Conservation (phyloP, 1,140 invertebrate genomes). For the Linepithema humile region DNA sequence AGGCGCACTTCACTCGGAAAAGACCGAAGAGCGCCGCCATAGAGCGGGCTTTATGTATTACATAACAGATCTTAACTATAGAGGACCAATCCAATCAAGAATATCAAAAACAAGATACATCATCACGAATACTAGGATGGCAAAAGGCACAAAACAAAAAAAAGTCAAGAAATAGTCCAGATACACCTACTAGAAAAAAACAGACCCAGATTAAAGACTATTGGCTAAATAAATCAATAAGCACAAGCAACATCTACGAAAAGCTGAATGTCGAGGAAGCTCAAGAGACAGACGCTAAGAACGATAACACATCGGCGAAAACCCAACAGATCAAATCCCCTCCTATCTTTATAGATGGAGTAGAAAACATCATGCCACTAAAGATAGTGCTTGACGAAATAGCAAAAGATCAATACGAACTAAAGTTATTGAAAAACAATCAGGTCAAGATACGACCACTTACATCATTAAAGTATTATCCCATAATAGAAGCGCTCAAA, state of each 20-base stretch:
- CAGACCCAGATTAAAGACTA: neutral
- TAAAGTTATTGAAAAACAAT: slow-evolving; percentile 6
- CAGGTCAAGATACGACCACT: neutral
- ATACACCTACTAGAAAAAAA: neutral
- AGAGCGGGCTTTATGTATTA: too few relatives aligned
- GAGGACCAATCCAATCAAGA: too few relatives aligned
- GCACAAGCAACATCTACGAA: neutral
- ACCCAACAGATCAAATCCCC: neutral
- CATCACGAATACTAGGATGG: neutral
- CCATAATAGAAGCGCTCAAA: neutral
- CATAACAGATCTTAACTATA: too few relatives aligned
- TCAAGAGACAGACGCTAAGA: neutral
- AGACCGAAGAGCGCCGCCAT: too few relatives aligned
- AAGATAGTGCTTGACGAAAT: neutral
- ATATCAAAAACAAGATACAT: too few relatives aligned
- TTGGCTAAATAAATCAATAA: neutral
- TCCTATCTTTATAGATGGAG: neutral
- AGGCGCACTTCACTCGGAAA: too few relatives aligned
- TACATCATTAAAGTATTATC: neutral
- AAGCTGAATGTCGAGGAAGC: neutral
- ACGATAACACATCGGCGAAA: neutral
- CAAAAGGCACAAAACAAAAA: neutral
- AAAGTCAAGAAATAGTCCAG: neutral
- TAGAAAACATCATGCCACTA: neutral
- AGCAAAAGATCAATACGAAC: neutral